Percentiles rank a stretch among this genome's conserved stretches.
Conservation (phyloP, 2,888 invertebrate species). For the Peribatodes rhomboidaria region DNA sequence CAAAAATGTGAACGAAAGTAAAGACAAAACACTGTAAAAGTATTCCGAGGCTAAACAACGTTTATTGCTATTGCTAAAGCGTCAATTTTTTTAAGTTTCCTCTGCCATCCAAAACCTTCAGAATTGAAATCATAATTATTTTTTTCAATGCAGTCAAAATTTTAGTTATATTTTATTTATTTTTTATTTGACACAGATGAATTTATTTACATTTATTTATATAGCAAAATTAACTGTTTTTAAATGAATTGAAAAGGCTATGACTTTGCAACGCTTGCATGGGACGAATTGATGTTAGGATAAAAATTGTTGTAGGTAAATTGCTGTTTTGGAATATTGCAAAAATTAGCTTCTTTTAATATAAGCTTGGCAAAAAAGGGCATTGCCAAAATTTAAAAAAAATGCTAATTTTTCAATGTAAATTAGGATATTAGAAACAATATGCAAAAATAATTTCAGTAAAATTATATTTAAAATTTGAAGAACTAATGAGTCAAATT, state of each 20-base stretch:
- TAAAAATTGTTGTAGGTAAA: conserved; percentile 40
- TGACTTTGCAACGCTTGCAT: conserved; percentile 33
- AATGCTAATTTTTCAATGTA: background rate
- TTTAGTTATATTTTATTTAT: conserved; percentile 56
- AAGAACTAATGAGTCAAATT: too few relatives aligned
- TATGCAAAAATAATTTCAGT: background rate
- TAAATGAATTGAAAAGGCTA: conserved; percentile 41
- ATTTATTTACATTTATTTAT: conserved; percentile 66
- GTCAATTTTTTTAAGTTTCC: background rate
- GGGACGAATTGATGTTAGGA: conserved; percentile 41
- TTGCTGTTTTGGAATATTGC: conserved; percentile 53
- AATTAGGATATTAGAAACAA: background rate
- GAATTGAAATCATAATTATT: conserved; percentile 1
- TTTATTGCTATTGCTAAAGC: too few relatives aligned
- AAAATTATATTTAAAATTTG: too few relatives aligned
- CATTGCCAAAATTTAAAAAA: conserved; percentile 56
- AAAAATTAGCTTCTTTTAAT: conserved; percentile 67
- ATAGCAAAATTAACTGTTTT: conserved; percentile 40
- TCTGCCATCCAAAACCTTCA: background rate
- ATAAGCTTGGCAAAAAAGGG: conserved; percentile 58
- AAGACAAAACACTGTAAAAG: too few relatives aligned
- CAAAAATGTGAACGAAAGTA: too few relatives aligned
- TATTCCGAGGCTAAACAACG: too few relatives aligned
- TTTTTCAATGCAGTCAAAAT: conserved; percentile 49
- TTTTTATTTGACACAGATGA: conserved; percentile 63